A percentile compares a stretch with the other conserved stretches of the same genome.
phyloP scores from a whole-genome alignment of 2,888 invertebrate genomes.

The Ophion slaviceki region DNA sequence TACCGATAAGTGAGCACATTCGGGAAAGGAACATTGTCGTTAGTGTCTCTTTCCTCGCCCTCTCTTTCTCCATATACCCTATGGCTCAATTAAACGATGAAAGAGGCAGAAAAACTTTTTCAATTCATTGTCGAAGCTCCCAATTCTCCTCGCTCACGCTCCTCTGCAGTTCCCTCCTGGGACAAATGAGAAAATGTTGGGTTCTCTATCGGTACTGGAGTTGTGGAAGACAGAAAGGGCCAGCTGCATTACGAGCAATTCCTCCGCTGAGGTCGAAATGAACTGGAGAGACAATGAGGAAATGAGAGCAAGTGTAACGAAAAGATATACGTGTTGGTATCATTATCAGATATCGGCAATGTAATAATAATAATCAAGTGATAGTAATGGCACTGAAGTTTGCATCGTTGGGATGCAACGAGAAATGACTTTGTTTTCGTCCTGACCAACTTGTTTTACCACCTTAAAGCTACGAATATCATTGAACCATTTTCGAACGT shows the following conservation, averaged over 20 bases:
- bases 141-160: background rate
- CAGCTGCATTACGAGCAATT: background rate
- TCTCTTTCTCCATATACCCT: background rate
- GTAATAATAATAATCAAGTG: too few species aligned
- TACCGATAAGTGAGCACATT: slow-evolving; percentile 1
- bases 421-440: too few species aligned
- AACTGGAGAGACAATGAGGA: background rate
- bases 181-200: slow-evolving; percentile 37
- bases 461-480: too few species aligned
- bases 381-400: too few species aligned
- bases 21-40: background rate
- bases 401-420: too few species aligned
- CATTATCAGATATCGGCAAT: background rate
- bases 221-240: background rate
- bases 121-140: slow-evolving; percentile 42
- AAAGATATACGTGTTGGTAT: background rate
- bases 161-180: background rate
- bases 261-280: slow-evolving; percentile 1
- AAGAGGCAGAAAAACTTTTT: slow-evolving; percentile 38
- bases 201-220: slow-evolving; percentile 31
- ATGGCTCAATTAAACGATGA: slow-evolving; percentile 25
- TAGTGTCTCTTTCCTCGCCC: background rate
- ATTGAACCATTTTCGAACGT: too few species aligned
- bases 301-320: background rate
- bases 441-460: too few species aligned